A percentile compares a stretch with the other conserved stretches of the same genome.
phyloP scores from a whole-genome alignment of 1,140 invertebrate species.

The Nautilus pompilius region DNA sequence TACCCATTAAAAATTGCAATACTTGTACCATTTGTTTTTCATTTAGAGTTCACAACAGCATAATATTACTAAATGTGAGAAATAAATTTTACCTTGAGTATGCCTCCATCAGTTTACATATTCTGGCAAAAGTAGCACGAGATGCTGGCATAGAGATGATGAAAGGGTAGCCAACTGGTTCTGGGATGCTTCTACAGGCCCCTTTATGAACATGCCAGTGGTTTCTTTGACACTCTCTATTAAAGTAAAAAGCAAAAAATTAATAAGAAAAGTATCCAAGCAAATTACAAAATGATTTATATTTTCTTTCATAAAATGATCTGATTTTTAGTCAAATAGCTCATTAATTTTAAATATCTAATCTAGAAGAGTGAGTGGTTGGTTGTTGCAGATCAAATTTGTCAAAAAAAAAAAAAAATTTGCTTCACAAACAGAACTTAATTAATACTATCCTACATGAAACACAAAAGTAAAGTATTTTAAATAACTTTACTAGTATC shows the following conservation, averaged over 20 bases:
- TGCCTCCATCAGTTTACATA: slow-evolving; percentile 55
- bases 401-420: too few relatives aligned
- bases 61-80: not conserved
- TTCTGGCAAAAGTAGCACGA: slow-evolving; percentile 54
- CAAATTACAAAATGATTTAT: too few relatives aligned
- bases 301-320: too few relatives aligned
- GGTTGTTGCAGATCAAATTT: too few relatives aligned
- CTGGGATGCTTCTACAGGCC: slow-evolving; percentile 49
- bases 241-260: slow-evolving; percentile 5
- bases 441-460: too few relatives aligned
- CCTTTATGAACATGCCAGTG: slow-evolving; percentile 55
- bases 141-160: slow-evolving; percentile 57
- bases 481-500: too few relatives aligned
- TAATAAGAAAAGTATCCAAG: too few relatives aligned
- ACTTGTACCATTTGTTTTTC: not conserved
- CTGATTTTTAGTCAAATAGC: too few relatives aligned
- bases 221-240: slow-evolving; percentile 54
- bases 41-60: not conserved
- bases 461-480: too few relatives aligned
- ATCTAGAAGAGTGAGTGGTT: too few relatives aligned
- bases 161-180: slow-evolving; percentile 58
- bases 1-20: not conserved
- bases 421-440: too few relatives aligned
- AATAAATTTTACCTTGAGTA: slow-evolving; percentile 46
- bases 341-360: too few relatives aligned